Percentiles rank a stretch among this genome's conserved stretches.
phyloP scores from a whole-genome alignment of 2,113 vertebrate genomes.

The Lampris incognitus region DNA sequence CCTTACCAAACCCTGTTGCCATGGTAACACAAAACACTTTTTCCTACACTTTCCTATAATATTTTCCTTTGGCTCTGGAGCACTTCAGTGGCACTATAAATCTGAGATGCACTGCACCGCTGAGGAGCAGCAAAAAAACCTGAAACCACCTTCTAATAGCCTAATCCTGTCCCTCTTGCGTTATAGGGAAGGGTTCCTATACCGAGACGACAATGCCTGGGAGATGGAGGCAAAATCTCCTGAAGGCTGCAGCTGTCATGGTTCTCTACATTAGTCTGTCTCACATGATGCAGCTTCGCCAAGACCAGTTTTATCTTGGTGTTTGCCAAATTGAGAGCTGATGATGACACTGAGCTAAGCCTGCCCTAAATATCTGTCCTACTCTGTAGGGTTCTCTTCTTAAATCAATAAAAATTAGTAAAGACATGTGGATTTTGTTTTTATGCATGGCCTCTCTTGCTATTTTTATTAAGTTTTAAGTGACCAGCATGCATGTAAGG shows the following conservation, averaged over 20 bases:
- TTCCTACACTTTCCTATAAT: neutral
- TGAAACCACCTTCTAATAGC: slow-evolving; percentile 48
- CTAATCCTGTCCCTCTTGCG: slow-evolving; percentile 44
- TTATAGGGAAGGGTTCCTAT: slow-evolving; percentile 19
- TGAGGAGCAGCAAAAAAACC: slow-evolving; percentile 37
- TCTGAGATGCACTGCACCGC: slow-evolving; percentile 33
- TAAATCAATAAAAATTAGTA: no score
- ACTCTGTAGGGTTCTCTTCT: no score
- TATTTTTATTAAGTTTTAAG: no score
- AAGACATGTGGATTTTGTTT: no score
- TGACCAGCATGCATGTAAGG: no score
- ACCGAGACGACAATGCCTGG: neutral
- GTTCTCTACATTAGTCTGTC: neutral
- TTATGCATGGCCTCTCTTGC: no score
- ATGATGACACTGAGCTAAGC: no score
- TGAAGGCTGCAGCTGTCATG: neutral
- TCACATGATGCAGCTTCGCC: slow-evolving; percentile 4
- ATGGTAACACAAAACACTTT: slow-evolving; percentile 53
- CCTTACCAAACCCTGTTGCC: slow-evolving; percentile 32
- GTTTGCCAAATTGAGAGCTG: no score
- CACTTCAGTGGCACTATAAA: slow-evolving; percentile 48
- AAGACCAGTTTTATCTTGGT: neutral
- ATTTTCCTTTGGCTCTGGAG: slow-evolving; percentile 15
- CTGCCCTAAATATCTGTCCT: no score
- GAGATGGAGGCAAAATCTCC: neutral